phyloP scores from a whole-genome alignment of 2,888 invertebrate species.

The Drosophila falleni region DNA sequence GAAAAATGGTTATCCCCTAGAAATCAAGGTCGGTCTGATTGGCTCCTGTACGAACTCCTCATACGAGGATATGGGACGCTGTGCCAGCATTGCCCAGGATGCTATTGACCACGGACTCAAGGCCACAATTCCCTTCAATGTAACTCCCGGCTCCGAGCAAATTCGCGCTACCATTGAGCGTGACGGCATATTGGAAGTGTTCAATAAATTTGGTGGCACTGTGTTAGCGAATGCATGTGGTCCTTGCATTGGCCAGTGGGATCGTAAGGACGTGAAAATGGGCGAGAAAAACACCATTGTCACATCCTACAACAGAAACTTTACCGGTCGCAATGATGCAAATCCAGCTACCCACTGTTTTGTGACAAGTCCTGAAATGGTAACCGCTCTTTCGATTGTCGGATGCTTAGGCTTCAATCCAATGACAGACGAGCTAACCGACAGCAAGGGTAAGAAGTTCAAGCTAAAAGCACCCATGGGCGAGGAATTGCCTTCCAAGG shows the following conservation, averaged over 20 bases:
- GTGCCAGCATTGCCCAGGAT: slow-evolving; percentile 96
- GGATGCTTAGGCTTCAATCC: slow-evolving; percentile 98
- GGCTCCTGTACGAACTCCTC: slow-evolving; percentile 99
- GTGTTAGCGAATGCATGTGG: slow-evolving; percentile 99
- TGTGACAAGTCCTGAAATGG: slow-evolving; percentile 97
- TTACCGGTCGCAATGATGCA: slow-evolving; percentile 98
- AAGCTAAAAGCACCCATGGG: slow-evolving; percentile 93
- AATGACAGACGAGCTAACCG: slow-evolving; percentile 93
- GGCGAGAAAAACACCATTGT: slow-evolving; percentile 99
- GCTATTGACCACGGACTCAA: slow-evolving; percentile 96
- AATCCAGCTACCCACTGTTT: slow-evolving; percentile 99
- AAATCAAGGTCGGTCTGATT: slow-evolving; percentile 97
- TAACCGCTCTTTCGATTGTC: slow-evolving; percentile 96
- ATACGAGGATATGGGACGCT: slow-evolving; percentile 99
- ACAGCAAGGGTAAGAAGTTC: slow-evolving; percentile 94
- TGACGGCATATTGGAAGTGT: slow-evolving; percentile 95
- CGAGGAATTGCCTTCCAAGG: slow-evolving; percentile 95
- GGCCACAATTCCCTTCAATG: slow-evolving; percentile 97
- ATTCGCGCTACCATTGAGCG: slow-evolving; percentile 99
- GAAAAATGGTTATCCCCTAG: slow-evolving; percentile 96
- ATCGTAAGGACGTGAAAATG: slow-evolving; percentile 98
- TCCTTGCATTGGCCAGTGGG: slow-evolving; percentile 99
- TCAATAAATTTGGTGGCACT: slow-evolving; percentile 96
- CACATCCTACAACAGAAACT: slow-evolving; percentile 99
- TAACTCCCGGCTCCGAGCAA: slow-evolving; percentile 99